These are phyloP conservation scores for Mechanitis mazaeus DNA, from an alignment of 2,888 invertebrate species.

Conservation along the genomic window DNA sequence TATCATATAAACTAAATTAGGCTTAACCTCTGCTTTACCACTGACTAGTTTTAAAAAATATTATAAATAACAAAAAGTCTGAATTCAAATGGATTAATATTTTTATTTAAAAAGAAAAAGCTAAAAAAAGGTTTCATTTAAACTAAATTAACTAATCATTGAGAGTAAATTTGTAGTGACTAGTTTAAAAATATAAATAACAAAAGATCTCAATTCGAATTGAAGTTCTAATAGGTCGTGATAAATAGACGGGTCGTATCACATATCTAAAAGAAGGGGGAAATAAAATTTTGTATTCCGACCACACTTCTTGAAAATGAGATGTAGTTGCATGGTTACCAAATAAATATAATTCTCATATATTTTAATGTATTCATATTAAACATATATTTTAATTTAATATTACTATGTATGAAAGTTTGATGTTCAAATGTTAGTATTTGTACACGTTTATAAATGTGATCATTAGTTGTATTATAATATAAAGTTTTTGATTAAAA, in stretches of 20 bases:
- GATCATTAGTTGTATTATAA: too few species aligned
- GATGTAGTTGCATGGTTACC: conserved; percentile 30
- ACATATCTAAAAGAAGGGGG: conserved; percentile 49
- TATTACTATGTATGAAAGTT: too few species aligned
- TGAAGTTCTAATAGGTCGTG: conserved; percentile 36
- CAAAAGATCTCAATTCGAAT: conserved; percentile 11
- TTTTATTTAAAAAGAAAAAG: not conserved
- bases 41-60: too few species aligned
- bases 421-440: too few species aligned
- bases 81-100: too few species aligned
- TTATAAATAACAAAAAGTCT: too few species aligned
- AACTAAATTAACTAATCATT: not conserved
- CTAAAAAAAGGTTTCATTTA: not conserved
- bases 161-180: not conserved
- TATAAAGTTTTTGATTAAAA: too few species aligned
- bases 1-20: too few species aligned
- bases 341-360: conserved; percentile 25
- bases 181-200: not conserved
- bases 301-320: conserved; percentile 59
- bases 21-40: too few species aligned
- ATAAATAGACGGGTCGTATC: conserved; percentile 56
- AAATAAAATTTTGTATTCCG: conserved; percentile 56
- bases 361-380: conserved; percentile 9
- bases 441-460: too few species aligned
- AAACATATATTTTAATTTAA: too few species aligned